phyloP scores from a whole-genome alignment of 2,888 invertebrate species.

The Rhingia campestris region DNA sequence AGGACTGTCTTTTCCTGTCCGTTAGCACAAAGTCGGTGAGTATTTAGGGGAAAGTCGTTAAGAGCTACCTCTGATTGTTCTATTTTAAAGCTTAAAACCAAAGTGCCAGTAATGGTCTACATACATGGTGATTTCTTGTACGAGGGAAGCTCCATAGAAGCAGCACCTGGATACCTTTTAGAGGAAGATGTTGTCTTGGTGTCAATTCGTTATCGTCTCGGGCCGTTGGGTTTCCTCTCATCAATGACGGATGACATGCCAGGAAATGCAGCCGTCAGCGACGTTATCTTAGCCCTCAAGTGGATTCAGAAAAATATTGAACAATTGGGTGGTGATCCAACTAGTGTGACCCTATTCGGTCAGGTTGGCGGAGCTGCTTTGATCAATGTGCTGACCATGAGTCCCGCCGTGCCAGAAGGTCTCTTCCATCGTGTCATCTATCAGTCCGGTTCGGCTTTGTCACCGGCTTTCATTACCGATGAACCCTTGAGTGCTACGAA shows the following conservation, averaged over 20 bases:
- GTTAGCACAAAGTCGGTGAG: slow-evolving; percentile 80
- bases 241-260: slow-evolving; percentile 83
- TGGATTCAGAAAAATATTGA: slow-evolving; percentile 80
- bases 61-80: no score
- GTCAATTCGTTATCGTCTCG: slow-evolving; percentile 81
- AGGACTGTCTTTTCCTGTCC: slow-evolving; percentile 80
- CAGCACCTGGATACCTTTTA: slow-evolving; percentile 82
- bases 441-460: slow-evolving; percentile 84
- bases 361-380: slow-evolving; percentile 84
- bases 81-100: slow-evolving; percentile 64
- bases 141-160: slow-evolving; percentile 81
- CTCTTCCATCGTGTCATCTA: slow-evolving; percentile 84
- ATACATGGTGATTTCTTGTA: slow-evolving; percentile 82
- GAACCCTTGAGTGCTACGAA: slow-evolving; percentile 76
- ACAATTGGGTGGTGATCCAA: slow-evolving; percentile 84
- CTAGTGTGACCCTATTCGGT: slow-evolving; percentile 83
- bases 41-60: slow-evolving; percentile 1
- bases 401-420: slow-evolving; percentile 79
- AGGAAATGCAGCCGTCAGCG: slow-evolving; percentile 84
- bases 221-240: slow-evolving; percentile 84
- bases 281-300: slow-evolving; percentile 83
- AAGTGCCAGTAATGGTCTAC: slow-evolving; percentile 82
- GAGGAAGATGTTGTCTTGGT: slow-evolving; percentile 84
- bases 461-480: slow-evolving; percentile 83
- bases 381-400: slow-evolving; percentile 82